phyloP scores from a whole-genome alignment of 2,797 vertebrate genomes.

The Sebastes flavidus region DNA sequence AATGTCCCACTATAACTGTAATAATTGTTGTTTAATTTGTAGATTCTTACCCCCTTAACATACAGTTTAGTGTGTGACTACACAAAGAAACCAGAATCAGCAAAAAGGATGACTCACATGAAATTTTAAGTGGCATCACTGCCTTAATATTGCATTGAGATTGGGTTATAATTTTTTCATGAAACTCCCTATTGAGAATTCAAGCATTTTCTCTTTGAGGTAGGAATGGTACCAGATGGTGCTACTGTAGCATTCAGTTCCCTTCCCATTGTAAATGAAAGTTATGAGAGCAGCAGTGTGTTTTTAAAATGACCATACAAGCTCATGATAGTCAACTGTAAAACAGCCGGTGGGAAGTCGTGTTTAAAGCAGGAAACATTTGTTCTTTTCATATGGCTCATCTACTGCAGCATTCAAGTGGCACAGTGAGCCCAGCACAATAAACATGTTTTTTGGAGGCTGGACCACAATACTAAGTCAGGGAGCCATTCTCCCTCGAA shows the following conservation, averaged over 20 bases:
- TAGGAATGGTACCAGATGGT: conserved; percentile 9
- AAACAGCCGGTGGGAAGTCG: conserved; percentile 31
- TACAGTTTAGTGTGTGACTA: neutral
- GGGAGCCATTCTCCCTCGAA: neutral
- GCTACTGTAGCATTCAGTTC: neutral
- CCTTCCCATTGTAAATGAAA: conserved; percentile 3
- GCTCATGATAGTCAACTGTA: conserved; percentile 36
- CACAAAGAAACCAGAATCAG: neutral
- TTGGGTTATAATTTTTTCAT: neutral
- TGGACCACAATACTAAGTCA: neutral
- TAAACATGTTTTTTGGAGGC: neutral
- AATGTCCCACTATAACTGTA: neutral
- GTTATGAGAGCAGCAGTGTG: conserved; percentile 15
- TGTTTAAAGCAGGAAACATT: neutral
- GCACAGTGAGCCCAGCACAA: neutral
- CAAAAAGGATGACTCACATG: neutral
- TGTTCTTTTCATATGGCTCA: neutral
- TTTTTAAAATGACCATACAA: conserved; percentile 40
- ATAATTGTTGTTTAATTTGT: neutral
- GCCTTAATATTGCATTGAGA: neutral
- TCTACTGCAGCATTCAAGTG: neutral
- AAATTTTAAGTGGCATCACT: neutral
- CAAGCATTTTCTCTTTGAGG: conserved; percentile 4
- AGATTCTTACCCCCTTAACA: neutral
- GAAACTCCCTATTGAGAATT: neutral